Evolutionary conservation across 2,113 vertebrate species (phyloP), one percentile per base, ranked within the genome.

Genomic region (Nasalis larvatus): DNA sequence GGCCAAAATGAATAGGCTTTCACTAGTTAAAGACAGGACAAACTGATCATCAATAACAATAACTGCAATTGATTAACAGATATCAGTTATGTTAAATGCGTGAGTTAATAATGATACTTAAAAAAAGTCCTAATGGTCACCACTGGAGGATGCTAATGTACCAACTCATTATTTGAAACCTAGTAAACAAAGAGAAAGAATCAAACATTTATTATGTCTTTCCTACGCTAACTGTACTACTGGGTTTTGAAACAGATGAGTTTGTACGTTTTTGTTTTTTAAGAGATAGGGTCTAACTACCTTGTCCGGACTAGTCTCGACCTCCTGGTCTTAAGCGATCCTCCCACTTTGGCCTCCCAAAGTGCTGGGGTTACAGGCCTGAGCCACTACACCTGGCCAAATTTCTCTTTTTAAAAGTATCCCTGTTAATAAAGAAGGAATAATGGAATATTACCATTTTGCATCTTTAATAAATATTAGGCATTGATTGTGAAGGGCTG

Each of bases 131-230:
- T 94, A 82, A 32, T 4, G 30, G 77, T 84, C 69, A 66, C 20
- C 20, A 80, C 45, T 80, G 45, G 49, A 87, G 21, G n/a, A 90
- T 77, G 25, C 60, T 88, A 91, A 68, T 68, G 30, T 82, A 91
- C 60, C 17, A 78, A 97, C 17, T 97, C 69, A 83, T 54, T 82
- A 87, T 87, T 25, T 82, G 76, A 90, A 68, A 58, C 40, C n/a
- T 40, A 89, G n/a, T 20, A 86, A 82, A 76, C 86, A 83, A 93
- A 86, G 49, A 66, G 56, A 45, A 93, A 95, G 56, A 83, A 78
- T 83, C 6, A 25, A 81, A 3, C 14, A 77, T 54, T 74, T 81
- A 63, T 89, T 35, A 84, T 45, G 9, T 6, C 23, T 52, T 95
- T 69, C 40, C 3, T 37, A 35, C 56, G 69, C 20, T 78, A 49